These are phyloP conservation scores for Ecdyonurus torrentis DNA, from an alignment of 2,888 invertebrate genomes.

Conservation along the genomic window DNA sequence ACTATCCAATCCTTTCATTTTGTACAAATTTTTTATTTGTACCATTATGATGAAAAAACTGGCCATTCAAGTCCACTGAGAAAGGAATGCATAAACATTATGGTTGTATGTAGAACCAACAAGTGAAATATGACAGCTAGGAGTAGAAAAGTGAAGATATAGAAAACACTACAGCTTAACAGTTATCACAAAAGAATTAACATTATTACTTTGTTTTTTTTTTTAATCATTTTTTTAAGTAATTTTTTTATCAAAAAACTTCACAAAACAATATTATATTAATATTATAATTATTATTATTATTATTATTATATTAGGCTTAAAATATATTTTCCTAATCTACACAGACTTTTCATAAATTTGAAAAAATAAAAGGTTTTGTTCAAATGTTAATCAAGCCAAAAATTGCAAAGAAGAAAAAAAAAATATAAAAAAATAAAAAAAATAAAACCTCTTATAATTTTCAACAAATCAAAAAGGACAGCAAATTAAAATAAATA, in stretches of 20 bases:
- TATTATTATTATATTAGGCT: background rate
- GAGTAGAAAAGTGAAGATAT: background rate
- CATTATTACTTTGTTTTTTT: background rate
- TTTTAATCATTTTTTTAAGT: background rate
- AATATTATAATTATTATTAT: too few relatives aligned
- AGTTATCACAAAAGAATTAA: background rate
- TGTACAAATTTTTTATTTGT: background rate
- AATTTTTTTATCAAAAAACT: background rate
- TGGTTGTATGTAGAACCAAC: background rate
- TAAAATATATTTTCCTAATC: background rate
- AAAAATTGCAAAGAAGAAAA: background rate
- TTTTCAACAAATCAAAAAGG: background rate
- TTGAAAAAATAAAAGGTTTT: background rate
- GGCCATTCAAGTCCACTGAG: background rate
- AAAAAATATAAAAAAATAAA: too few relatives aligned
- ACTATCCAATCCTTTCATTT: background rate
- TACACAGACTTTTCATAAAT: conserved; percentile 2
- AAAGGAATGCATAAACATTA: background rate
- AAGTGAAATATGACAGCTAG: background rate
- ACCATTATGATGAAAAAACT: background rate
- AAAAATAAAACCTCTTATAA: background rate
- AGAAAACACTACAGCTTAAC: background rate
- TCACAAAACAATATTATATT: background rate
- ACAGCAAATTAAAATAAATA: background rate
- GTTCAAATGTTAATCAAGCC: background rate